Evolutionary conservation across 2,797 vertebrate genomes (phyloP).

Genomic region (Periparus ater): DNA sequence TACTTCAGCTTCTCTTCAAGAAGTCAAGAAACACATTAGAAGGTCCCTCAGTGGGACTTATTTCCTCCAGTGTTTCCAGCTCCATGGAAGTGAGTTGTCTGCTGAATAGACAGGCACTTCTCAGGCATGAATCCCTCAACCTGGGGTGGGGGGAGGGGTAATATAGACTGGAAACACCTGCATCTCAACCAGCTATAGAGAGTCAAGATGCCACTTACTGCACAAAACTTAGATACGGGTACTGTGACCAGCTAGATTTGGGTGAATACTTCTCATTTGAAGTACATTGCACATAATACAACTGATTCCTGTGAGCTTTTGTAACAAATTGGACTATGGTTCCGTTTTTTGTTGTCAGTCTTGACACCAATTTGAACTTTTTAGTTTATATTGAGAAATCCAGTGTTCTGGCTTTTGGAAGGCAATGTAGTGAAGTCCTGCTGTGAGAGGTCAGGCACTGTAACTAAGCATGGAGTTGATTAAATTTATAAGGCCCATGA

Average conservation of each 20-base stretch:
- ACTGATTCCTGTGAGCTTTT: background rate
- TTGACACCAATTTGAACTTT: background rate
- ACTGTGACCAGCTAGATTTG: background rate
- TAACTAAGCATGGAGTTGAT: background rate
- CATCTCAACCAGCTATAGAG: background rate
- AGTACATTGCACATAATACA: background rate
- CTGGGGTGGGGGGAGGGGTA: too few species aligned
- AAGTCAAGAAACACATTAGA: background rate
- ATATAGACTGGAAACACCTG: background rate
- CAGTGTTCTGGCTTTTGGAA: background rate
- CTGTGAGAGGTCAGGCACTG: background rate
- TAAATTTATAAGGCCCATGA: background rate
- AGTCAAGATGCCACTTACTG: background rate
- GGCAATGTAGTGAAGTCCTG: background rate
- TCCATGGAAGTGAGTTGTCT: background rate
- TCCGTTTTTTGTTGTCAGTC: background rate
- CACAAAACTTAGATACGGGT: background rate
- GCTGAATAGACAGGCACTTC: background rate
- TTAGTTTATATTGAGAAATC: background rate
- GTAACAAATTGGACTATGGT: background rate
- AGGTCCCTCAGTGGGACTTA: background rate
- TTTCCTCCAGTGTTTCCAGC: background rate
- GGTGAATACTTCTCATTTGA: background rate
- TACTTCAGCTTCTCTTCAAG: constrained; percentile 1
- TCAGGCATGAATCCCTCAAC: background rate